Conservation (phyloP, 2,797 vertebrate species). For the Sebastes reedi region DNA sequence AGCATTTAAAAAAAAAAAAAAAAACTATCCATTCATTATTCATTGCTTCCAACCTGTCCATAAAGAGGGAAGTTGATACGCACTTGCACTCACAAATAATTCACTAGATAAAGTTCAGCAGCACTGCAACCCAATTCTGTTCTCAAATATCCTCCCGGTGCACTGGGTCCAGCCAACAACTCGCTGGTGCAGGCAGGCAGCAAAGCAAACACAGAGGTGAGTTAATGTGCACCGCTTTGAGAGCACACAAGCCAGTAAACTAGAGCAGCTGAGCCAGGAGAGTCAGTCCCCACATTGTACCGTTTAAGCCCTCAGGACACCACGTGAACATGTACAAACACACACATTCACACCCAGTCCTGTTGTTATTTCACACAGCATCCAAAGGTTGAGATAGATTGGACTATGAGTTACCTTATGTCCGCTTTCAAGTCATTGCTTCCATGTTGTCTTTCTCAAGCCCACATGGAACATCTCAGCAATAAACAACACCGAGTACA, state of each 20-base stretch:
- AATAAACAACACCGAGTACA: background rate
- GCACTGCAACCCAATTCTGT: slow-evolving; percentile 36
- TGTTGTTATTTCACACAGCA: slow-evolving; percentile 13
- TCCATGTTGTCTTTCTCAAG: background rate
- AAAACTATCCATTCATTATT: slow-evolving; percentile 6
- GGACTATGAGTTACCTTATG: background rate
- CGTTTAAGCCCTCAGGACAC: slow-evolving; percentile 9
- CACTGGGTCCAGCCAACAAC: background rate
- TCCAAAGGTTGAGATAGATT: slow-evolving; percentile 17
- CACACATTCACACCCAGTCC: slow-evolving; percentile 1
- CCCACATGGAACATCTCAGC: background rate
- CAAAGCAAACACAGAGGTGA: slow-evolving; percentile 41
- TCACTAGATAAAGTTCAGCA: slow-evolving; percentile 61
- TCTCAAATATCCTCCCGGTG: slow-evolving; percentile 57
- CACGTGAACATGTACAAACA: slow-evolving; percentile 42
- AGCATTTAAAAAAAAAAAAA: background rate
- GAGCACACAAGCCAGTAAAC: background rate
- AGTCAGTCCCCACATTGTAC: slow-evolving; percentile 4
- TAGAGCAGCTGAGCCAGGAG: slow-evolving; percentile 15
- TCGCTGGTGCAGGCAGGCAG: slow-evolving; percentile 2
- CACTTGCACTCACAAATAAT: slow-evolving; percentile 69
- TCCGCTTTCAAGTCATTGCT: background rate
- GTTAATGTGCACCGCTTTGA: slow-evolving; percentile 46
- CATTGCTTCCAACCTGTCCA: background rate
- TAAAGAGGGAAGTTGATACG: slow-evolving; percentile 36